A percentile compares a stretch with the other conserved stretches of the same genome.
phyloP scores from a whole-genome alignment of 2,113 vertebrate species.

The Oophaga pumilio region DNA sequence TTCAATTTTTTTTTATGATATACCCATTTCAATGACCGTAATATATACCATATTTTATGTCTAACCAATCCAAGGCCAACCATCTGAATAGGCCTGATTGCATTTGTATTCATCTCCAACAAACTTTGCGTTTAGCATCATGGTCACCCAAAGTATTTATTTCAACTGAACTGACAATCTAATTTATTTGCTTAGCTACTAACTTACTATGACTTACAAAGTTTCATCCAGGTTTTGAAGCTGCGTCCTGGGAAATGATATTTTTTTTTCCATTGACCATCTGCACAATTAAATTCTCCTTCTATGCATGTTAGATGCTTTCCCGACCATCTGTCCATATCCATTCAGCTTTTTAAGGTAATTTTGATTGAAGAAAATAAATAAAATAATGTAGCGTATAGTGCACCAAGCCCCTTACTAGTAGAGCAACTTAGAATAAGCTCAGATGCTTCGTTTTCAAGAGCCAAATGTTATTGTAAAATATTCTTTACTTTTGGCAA shows the following conservation, averaged over 20 bases:
- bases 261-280: background rate
- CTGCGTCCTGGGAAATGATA: background rate
- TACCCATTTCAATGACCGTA: no score
- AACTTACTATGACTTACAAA: background rate
- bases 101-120: background rate
- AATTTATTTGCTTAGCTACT: background rate
- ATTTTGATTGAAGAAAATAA: background rate
- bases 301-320: background rate
- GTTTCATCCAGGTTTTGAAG: background rate
- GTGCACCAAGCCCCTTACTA: background rate
- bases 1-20: no score
- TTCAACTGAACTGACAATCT: background rate
- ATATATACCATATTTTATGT: no score
- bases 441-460: background rate
- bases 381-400: background rate
- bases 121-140: background rate
- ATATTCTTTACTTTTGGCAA: background rate
- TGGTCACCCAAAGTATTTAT: background rate
- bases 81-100: background rate
- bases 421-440: background rate
- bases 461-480: conserved; percentile 2
- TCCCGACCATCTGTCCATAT: background rate
- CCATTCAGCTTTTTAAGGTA: background rate
- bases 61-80: background rate
- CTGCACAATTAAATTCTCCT: background rate